Evolutionary conservation across 2,888 invertebrate species (phyloP), one percentile per base, ranked within the genome.

Genomic region (Tuberolachnus salignus): DNA sequence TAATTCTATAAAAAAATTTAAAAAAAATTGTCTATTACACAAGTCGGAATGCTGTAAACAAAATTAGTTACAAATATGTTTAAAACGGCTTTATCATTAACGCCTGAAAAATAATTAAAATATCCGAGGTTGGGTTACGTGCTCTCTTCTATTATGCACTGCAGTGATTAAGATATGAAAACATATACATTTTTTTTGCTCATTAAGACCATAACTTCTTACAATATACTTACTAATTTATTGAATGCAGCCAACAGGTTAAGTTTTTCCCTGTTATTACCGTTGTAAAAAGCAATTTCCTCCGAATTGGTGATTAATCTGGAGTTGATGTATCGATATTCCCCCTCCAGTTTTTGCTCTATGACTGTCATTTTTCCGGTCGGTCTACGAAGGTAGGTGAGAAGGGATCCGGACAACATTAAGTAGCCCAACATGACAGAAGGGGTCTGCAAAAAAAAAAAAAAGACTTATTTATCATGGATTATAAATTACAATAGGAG

Each of bases 271-370:
- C 96, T 89, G 82, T 90, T 89, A 84, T 93, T 94, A 82, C 94
- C 94, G 87, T 93, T 90, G 83, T 91, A 92, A 85, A 92, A 92
- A 0, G 92, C 92, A 59, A 97, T 90, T 86, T 99, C 99, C 86
- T 99, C 98, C 0, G 97, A 94, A 86, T 98, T 97, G 0, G 97
- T 97, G 81, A 99, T 98, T 46, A 99, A 88, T 71, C 98, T 89
- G 2, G 98, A 95, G 86, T 99, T 97, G 49, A 98, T 96, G 85
- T 95, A 98, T 85, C 98, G 90, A 87, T 95, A 98, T 88, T 99
- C 98, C 74, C 98, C 99, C 87, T 99, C 99, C n/a, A 98, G 87
- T 85, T 94, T 94, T 86, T 98, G 98, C 86, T 99, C 98, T 81
- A 91, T 91, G 0, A 97, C 94, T 0, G 98, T 98, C 87, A 98